Evolutionary conservation across 2,797 vertebrate species (phyloP).

Genomic region (Pangasius larnaudii): DNA sequence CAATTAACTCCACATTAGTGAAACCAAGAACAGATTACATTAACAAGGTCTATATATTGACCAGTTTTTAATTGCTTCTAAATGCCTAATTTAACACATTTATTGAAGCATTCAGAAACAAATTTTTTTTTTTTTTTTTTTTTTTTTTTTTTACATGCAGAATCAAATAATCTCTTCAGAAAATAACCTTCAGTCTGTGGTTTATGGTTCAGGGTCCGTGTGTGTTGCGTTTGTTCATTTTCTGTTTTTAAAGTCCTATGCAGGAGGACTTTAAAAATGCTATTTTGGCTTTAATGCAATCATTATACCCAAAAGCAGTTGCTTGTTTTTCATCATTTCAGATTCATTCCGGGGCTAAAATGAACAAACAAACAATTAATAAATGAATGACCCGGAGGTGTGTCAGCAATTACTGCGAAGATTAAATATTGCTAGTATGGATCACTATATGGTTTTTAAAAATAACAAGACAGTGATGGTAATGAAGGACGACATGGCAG

Average conservation of each 20-base stretch:
- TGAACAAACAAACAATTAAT: not conserved
- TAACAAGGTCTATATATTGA: not conserved
- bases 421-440: not conserved
- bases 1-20: not conserved
- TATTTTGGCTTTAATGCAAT: not conserved
- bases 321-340: not conserved
- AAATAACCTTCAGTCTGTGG: not conserved
- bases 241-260: not conserved
- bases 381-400: not conserved
- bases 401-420: not conserved
- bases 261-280: not conserved
- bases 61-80: slow-evolving; percentile 8
- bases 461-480: not conserved
- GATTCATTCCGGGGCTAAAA: not conserved
- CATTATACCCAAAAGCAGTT: not conserved
- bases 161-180: not conserved
- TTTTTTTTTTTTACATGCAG: not conserved
- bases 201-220: not conserved
- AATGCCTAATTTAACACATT: slow-evolving; percentile 9
- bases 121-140: not conserved
- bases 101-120: not conserved
- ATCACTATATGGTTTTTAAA: not conserved
- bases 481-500: not conserved
- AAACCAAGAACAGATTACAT: slow-evolving; percentile 2
- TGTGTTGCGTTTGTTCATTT: too few relatives aligned